Evolutionary conservation across 23 tunicate genomes (phyloP).

Genomic region (Corella eumyota): DNA sequence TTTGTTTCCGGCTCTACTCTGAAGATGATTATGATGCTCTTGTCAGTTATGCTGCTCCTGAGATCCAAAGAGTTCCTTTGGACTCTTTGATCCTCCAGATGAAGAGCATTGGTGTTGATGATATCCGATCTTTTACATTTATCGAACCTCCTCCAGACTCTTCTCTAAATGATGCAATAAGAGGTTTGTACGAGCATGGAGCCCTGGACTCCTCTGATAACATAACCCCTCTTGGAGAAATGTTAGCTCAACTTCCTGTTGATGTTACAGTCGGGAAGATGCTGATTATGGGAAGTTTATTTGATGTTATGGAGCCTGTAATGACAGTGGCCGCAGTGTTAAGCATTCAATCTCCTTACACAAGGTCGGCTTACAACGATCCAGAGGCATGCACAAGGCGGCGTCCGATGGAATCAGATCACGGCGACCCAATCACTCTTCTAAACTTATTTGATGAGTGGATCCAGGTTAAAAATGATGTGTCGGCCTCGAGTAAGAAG

Average conservation of each 20-base stretch:
- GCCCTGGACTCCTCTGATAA: conserved; percentile 67
- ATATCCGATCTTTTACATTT: conserved; percentile 65
- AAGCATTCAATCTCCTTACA: conserved; percentile 90
- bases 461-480: conserved; percentile 37
- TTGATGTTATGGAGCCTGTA: conserved; percentile 83
- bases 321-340: conserved; percentile 72
- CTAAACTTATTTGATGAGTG: conserved; percentile 84
- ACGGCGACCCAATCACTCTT: conserved; percentile 93
- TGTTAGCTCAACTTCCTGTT: conserved; percentile 89
- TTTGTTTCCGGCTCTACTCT: conserved; percentile 80
- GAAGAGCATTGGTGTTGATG: conserved; percentile 83
- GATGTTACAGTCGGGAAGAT: conserved; percentile 91
- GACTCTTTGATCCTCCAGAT: conserved; percentile 86
- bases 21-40: conserved; percentile 93
- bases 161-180: conserved; percentile 68
- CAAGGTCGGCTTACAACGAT: conserved; percentile 81
- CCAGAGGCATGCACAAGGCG: conserved; percentile 68
- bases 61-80: conserved; percentile 85
- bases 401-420: conserved; percentile 78
- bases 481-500: conserved; percentile 35
- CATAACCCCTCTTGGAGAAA: conserved; percentile 86
- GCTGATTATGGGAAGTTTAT: conserved; percentile 93
- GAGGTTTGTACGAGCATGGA: conserved; percentile 60
- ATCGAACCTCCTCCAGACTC: conserved; percentile 86
- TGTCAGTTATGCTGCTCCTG: conserved; percentile 83